A percentile compares a stretch with the other conserved stretches of the same genome.
Conservation (phyloP, 2,797 vertebrate species). For the Hipposideros larvatus region DNA sequence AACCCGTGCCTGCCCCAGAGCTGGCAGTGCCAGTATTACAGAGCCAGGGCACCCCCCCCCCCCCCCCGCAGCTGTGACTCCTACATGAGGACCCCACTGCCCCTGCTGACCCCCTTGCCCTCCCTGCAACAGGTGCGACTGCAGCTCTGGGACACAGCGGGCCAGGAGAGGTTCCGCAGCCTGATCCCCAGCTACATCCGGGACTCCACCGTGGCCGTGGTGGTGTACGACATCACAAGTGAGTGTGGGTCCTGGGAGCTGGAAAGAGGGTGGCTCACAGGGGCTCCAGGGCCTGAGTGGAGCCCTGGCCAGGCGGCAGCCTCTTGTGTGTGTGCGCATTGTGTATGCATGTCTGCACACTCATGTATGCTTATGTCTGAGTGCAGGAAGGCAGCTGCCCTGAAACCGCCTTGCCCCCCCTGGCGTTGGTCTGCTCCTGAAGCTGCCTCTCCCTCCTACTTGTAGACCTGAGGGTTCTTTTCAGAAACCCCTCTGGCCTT, state of each 20-base stretch:
- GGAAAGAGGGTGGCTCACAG: neutral
- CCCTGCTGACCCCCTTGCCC: neutral
- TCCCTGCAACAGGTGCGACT: constrained; percentile 91
- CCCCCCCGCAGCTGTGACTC: neutral
- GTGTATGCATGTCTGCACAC: rapidly evolving
- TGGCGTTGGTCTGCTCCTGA: neutral
- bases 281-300: neutral
- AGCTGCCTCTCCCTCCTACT: neutral
- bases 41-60: neutral
- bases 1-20: neutral
- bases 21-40: neutral
- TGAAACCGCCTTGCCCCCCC: neutral
- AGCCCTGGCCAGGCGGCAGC: neutral
- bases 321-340: neutral
- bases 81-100: neutral
- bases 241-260: constrained; percentile 80
- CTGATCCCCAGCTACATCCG: constrained; percentile 97
- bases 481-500: neutral
- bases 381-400: neutral
- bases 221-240: constrained; percentile 97
- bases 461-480: neutral
- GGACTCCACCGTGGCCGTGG: constrained; percentile 96
- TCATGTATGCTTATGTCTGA: neutral
- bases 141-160: constrained; percentile 96
- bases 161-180: constrained; percentile 95